phyloP scores from a whole-genome alignment of 2,113 vertebrate species.

The Ceratotherium simum region DNA sequence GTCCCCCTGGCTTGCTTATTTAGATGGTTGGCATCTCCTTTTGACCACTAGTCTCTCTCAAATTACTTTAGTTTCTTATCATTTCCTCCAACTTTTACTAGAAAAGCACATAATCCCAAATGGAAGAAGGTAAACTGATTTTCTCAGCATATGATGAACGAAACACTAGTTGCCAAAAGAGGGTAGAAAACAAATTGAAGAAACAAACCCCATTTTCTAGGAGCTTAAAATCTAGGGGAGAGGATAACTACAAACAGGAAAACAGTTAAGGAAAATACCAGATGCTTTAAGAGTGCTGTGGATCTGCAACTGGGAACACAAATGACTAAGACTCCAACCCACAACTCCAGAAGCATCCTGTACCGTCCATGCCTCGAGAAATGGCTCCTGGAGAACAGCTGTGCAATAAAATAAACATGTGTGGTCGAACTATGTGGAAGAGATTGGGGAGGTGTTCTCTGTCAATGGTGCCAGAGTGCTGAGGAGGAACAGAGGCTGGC shows the following conservation, averaged over 20 bases:
- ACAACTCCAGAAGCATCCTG: conserved; percentile 14
- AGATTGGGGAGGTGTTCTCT: conserved; percentile 23
- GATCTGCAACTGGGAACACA: conserved; percentile 28
- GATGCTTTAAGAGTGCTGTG: not conserved
- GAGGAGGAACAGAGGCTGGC: conserved; percentile 50
- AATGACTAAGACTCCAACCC: not conserved
- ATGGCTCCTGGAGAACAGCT: conserved; percentile 35
- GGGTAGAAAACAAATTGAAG: conserved; percentile 25
- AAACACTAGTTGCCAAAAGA: conserved; percentile 50
- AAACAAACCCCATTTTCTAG: conserved; percentile 9
- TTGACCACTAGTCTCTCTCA: conserved; percentile 24
- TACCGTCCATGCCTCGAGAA: not conserved
- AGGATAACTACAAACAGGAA: not conserved
- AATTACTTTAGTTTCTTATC: conserved; percentile 47
- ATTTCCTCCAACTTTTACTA: conserved; percentile 57
- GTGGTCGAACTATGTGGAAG: not conserved
- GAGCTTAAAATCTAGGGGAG: conserved; percentile 25
- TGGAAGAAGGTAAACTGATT: conserved; percentile 20
- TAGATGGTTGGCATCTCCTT: not conserved
- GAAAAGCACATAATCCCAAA: conserved; percentile 50
- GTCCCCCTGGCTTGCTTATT: not conserved
- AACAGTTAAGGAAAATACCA: conserved; percentile 47
- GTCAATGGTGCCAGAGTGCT: conserved; percentile 44
- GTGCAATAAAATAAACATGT: conserved; percentile 27
- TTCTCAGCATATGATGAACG: conserved; percentile 33